Percentiles rank a stretch among this genome's conserved stretches.
These are phyloP conservation scores for Gymnobelideus leadbeateri DNA, from an alignment of 2,113 vertebrate genomes.

Conservation along the genomic window DNA sequence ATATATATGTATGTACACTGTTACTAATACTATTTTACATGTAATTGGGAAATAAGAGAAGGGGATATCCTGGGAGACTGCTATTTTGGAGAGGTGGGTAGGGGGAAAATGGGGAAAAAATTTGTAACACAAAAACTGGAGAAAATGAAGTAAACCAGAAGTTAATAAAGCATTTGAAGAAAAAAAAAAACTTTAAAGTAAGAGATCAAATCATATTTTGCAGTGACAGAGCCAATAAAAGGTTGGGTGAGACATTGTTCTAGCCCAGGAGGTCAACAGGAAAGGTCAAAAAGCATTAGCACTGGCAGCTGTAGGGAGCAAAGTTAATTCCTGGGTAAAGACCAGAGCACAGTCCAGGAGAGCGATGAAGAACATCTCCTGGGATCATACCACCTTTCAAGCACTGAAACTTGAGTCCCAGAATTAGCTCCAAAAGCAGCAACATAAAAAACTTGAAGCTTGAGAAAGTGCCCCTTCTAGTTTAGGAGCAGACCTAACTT, in stretches of 20 bases:
- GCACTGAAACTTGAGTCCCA: background rate
- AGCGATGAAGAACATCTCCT: background rate
- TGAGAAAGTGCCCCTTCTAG: background rate
- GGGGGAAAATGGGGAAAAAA: no score
- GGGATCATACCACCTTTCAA: background rate
- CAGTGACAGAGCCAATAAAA: background rate
- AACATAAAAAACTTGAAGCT: background rate
- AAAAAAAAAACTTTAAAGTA: background rate
- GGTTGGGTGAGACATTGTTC: background rate
- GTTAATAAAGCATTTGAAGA: no score
- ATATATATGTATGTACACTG: no score
- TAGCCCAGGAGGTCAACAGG: background rate
- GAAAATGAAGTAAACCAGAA: no score
- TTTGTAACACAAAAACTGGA: no score
- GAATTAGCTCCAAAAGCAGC: background rate
- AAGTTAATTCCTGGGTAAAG: background rate
- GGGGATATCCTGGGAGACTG: no score
- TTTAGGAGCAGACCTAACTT: background rate
- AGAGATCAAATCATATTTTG: background rate
- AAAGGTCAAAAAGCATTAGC: background rate
- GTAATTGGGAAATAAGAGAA: no score
- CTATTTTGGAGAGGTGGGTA: no score
- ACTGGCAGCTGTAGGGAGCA: background rate
- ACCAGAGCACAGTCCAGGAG: background rate
- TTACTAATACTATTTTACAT: no score